phyloP scores from a whole-genome alignment of 2,797 vertebrate species.

The Pempheris klunzingeri region DNA sequence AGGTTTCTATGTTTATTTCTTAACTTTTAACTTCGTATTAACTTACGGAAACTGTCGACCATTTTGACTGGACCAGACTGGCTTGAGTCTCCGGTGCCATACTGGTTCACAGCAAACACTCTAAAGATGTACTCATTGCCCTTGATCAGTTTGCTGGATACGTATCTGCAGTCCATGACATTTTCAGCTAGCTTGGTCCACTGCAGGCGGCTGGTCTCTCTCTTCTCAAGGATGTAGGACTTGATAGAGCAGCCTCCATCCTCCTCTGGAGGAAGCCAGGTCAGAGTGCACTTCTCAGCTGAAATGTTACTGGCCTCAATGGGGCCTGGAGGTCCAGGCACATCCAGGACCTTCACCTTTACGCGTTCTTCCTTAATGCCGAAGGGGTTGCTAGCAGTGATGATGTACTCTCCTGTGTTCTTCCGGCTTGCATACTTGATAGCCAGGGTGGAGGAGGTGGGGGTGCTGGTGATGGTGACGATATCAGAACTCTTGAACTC shows the following conservation, averaged over 20 bases:
- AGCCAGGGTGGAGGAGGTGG: conserved; percentile 92
- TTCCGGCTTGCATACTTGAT: conserved; percentile 96
- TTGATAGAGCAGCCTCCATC: conserved; percentile 95
- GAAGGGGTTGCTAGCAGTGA: conserved; percentile 97
- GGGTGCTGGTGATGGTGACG: conserved; percentile 90
- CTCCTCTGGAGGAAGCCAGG: conserved; percentile 96
- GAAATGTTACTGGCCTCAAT: conserved; percentile 96
- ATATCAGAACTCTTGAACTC: conserved; percentile 95
- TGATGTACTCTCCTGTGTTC: conserved; percentile 97
- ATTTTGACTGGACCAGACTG: conserved; percentile 96
- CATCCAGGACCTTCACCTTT: conserved; percentile 96
- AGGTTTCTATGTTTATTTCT: neutral
- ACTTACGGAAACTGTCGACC: conserved; percentile 95
- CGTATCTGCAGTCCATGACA: conserved; percentile 92
- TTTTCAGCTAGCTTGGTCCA: conserved; percentile 98
- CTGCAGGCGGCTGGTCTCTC: conserved; percentile 97
- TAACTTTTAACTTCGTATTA: neutral
- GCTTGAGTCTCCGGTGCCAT: conserved; percentile 93
- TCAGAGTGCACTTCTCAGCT: conserved; percentile 96
- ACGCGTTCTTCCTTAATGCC: conserved; percentile 96
- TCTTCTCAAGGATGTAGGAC: conserved; percentile 96
- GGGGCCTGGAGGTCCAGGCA: conserved; percentile 96
- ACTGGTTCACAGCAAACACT: conserved; percentile 95
- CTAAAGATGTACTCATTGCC: conserved; percentile 99
- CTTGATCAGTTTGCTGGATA: conserved; percentile 95